Evolutionary conservation across 2,797 vertebrate genomes (phyloP).

Genomic region (Hephaestus fuliginosus): DNA sequence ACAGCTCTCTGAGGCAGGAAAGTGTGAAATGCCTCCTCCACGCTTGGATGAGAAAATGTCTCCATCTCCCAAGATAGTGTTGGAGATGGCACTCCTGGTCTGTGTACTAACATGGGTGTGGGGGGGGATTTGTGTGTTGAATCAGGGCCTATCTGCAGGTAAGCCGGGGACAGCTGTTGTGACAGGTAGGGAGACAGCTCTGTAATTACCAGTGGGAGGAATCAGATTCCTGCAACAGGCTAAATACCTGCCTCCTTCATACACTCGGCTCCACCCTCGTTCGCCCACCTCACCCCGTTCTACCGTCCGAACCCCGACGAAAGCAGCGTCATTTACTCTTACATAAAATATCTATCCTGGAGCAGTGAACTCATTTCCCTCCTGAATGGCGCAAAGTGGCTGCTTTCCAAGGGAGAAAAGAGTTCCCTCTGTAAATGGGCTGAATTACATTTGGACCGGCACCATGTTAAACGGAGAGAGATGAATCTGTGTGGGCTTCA

Average conservation of each 20-base stretch:
- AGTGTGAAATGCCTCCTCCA: conserved; percentile 4
- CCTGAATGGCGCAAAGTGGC: conserved; percentile 3
- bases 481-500: conserved; percentile 51
- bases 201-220: conserved; percentile 87
- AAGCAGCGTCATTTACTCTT: not conserved
- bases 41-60: conserved; percentile 5
- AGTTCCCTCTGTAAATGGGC: conserved; percentile 16
- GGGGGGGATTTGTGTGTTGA: conserved; percentile 77
- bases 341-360: conserved; percentile 14
- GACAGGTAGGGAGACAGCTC: conserved; percentile 86
- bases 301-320: not conserved
- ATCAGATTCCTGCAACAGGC: conserved; percentile 85
- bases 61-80: conserved; percentile 32
- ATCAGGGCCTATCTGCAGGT: conserved; percentile 79
- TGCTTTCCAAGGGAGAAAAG: conserved; percentile 25
- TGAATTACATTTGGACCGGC: conserved; percentile 37
- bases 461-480: conserved; percentile 28
- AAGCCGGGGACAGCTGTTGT: conserved; percentile 88
- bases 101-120: conserved; percentile 70
- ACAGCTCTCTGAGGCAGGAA: not conserved
- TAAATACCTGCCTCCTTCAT: conserved; percentile 83
- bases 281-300: conserved; percentile 32
- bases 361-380: conserved; percentile 11
- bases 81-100: conserved; percentile 52
- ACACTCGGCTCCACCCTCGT: conserved; percentile 65